Base-by-base conservation (phyloP, 2,113 vertebrate genomes). In the Gavia stellata region DNA sequence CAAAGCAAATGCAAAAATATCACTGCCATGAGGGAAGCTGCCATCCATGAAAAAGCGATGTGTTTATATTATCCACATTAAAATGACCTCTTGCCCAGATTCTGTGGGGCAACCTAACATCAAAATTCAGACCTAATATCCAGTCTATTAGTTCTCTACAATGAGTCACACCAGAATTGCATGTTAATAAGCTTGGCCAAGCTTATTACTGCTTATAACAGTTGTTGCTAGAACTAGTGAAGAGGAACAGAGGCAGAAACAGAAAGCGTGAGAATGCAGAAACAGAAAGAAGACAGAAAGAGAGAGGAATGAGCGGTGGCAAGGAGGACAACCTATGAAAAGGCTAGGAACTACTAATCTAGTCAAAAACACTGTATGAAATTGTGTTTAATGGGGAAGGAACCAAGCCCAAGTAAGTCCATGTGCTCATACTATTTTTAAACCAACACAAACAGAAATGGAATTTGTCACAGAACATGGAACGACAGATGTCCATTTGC, bases 21-120 rank as follows among this genome's bases (percentile, higher is more conserved):
- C 79, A 88, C 47, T 93, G 84, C 42, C 75, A 90, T n/a, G 71
- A 92, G 55, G 26, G 62, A 97, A 95, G 83, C 40, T 90, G 87
- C 49, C 77, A 52, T 38, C 44, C 34, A 59, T 72, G 65, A 92
- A 95, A 81, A 82, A 81, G 88, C 16, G 11, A 31, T 7, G 4
- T 52, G 15, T 65, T 85, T 63, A 2, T n/a, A 91, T 10, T 9
- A 50, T 7, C 28, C 36, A 45, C 18, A 73, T 42, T 86, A 66
- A 90, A 93, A 84, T 4, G 14, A 10, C 14, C 24, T 72, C 44
- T 59, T 71, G 63, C 13, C 17, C 38, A 90, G n/a, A 70, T 66
- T 90, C n/a, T 78, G 42, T 1, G 1, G 26, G 74, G 38, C 53
- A 91, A 38, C 15, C 13, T 24, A 70, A 85, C 58, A 86, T 29